These are phyloP conservation scores for Serripes groenlandicus DNA, from an alignment of 2,888 invertebrate genomes.

Conservation along the genomic window DNA sequence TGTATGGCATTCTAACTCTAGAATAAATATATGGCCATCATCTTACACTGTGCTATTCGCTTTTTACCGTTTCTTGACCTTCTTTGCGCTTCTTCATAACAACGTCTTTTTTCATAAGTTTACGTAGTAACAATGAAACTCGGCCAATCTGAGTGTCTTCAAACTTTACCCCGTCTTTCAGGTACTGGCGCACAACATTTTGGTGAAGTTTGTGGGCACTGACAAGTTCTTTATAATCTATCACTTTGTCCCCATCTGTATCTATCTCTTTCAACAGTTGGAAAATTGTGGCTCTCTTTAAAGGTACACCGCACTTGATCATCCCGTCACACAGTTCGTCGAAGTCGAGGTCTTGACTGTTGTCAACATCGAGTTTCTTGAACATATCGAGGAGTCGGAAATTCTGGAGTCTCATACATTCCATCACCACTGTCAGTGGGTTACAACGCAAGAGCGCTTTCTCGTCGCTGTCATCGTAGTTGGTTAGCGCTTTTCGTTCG, in stretches of 20 bases:
- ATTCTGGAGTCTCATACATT: constrained; percentile 70
- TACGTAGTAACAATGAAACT: constrained; percentile 53
- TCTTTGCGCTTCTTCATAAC: too few relatives aligned
- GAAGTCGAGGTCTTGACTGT: constrained; percentile 55
- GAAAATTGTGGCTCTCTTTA: constrained; percentile 38
- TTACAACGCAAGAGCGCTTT: constrained; percentile 54
- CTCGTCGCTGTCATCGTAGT: constrained; percentile 46
- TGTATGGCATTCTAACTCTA: too few relatives aligned
- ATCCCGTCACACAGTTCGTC: constrained; percentile 67
- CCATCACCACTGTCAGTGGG: constrained; percentile 70
- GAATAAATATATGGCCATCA: too few relatives aligned
- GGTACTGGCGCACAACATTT: constrained; percentile 41
- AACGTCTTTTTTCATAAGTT: constrained; percentile 49
- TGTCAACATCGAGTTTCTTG: constrained; percentile 62
- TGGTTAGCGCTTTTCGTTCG: constrained; percentile 36
- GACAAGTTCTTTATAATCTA: constrained; percentile 68
- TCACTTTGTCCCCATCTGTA: constrained; percentile 57
- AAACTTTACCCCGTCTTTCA: constrained; percentile 39
- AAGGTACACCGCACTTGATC: constrained; percentile 63
- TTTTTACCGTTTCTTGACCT: too few relatives aligned
- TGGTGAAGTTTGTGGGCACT: constrained; percentile 64
- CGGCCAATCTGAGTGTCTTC: constrained; percentile 68
- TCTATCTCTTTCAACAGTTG: constrained; percentile 64
- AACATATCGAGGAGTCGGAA: constrained; percentile 68
- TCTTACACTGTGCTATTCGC: too few relatives aligned